Evolutionary conservation across 1,140 invertebrate genomes (phyloP).

Genomic region (Ruditapes philippinarum): DNA sequence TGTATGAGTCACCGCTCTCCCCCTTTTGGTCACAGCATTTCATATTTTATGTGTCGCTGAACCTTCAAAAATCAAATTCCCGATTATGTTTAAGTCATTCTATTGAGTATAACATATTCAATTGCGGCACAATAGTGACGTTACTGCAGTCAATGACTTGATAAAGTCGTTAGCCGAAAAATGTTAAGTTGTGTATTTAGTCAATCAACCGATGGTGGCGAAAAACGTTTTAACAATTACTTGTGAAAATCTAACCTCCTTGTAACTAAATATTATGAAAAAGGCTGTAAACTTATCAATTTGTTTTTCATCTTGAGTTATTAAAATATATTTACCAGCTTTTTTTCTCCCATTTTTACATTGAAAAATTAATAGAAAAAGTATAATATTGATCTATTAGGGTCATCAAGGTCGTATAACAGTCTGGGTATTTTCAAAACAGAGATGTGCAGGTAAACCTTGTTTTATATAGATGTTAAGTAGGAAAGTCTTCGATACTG

Average conservation of each 20-base stretch:
- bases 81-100: background rate
- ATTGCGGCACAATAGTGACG: background rate
- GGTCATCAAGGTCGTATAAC: too few species aligned
- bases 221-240: background rate
- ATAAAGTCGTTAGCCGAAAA: slow-evolving; percentile 1
- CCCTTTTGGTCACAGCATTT: background rate
- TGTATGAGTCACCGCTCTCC: background rate
- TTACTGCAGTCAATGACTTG: slow-evolving; percentile 1
- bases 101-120: background rate
- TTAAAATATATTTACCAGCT: too few species aligned
- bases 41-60: background rate
- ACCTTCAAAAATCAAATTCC: background rate
- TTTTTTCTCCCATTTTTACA: too few species aligned
- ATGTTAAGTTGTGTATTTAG: slow-evolving; percentile 17
- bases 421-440: too few species aligned
- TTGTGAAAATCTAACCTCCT: background rate
- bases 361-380: too few species aligned
- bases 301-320: too few species aligned
- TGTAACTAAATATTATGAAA: too few species aligned
- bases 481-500: too few species aligned
- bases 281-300: too few species aligned
- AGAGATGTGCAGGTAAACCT: too few species aligned
- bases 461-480: too few species aligned
- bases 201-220: background rate
- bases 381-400: too few species aligned